Percentiles rank a stretch among this genome's conserved stretches.
These are phyloP conservation scores for Tenthredo amoena DNA, from an alignment of 2,888 invertebrate genomes.

Conservation along the genomic window DNA sequence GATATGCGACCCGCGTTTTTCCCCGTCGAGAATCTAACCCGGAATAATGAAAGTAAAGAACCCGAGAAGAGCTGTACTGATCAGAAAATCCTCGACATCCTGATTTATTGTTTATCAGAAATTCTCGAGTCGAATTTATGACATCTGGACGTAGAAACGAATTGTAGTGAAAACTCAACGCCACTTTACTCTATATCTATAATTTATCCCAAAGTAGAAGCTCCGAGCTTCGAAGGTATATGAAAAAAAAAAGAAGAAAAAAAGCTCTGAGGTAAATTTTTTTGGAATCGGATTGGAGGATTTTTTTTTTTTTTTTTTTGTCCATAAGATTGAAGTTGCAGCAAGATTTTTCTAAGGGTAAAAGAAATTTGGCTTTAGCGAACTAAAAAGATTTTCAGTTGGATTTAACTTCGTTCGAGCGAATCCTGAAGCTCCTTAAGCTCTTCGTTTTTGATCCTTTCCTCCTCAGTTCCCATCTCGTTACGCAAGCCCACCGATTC, in stretches of 20 bases:
- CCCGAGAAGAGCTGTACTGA: not conserved
- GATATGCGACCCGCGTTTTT: constrained; percentile 22
- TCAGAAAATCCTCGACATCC: not conserved
- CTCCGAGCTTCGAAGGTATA: not conserved
- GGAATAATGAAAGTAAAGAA: constrained; percentile 28
- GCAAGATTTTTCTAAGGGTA: not conserved
- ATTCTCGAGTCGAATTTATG: no score
- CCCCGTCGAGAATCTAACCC: not conserved
- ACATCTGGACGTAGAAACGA: no score
- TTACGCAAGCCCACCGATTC: constrained; percentile 20
- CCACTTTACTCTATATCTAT: not conserved
- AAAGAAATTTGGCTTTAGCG: not conserved
- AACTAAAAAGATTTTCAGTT: constrained; percentile 24
- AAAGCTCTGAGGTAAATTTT: not conserved
- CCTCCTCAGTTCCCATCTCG: constrained; percentile 6
- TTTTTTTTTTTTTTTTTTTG: not conserved
- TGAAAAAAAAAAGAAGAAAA: not conserved
- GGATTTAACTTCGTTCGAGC: not conserved
- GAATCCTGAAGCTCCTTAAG: not conserved
- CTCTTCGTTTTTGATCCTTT: constrained; percentile 36
- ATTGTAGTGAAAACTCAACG: not conserved
- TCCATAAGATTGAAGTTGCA: not conserved
- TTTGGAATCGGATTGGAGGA: not conserved
- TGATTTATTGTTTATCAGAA: not conserved
- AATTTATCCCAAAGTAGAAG: not conserved